A percentile compares a stretch with the other conserved stretches of the same genome.
Conservation (phyloP, 2,113 vertebrate species). For the Zosterops hypoxanthus region DNA sequence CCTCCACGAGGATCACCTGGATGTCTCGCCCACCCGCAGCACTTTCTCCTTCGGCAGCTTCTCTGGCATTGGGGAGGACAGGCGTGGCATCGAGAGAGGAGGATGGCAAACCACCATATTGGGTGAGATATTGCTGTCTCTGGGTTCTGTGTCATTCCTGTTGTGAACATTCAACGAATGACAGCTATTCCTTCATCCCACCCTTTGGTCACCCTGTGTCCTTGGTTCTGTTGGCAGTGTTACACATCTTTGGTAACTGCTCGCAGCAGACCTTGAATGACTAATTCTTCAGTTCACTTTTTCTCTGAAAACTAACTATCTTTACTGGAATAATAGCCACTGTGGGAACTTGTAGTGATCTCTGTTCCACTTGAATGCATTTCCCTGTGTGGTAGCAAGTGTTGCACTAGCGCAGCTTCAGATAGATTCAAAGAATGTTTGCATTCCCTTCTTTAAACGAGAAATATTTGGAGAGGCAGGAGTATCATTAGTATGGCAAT, state of each 20-base stretch:
- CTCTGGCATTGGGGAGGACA: slow-evolving; percentile 92
- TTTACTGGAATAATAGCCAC: background rate
- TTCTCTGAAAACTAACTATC: background rate
- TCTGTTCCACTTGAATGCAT: background rate
- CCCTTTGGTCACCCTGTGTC: background rate
- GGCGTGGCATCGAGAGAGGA: slow-evolving; percentile 87
- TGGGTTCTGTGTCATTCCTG: background rate
- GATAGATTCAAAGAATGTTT: background rate
- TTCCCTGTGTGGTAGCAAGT: background rate
- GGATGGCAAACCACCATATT: slow-evolving; percentile 97
- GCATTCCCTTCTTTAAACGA: background rate
- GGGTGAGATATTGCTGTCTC: slow-evolving; percentile 74
- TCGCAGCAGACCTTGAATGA: background rate
- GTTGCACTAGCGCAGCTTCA: background rate
- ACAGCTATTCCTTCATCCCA: background rate
- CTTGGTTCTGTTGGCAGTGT: background rate
- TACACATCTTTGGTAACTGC: background rate
- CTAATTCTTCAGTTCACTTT: background rate
- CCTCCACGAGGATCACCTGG: slow-evolving; percentile 93
- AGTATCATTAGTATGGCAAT: background rate
- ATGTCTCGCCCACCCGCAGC: slow-evolving; percentile 96
- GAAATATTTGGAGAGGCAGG: background rate
- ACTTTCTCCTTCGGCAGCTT: slow-evolving; percentile 97
- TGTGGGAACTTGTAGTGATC: background rate
- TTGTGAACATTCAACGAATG: background rate